These are phyloP conservation scores for Dasyornis broadbenti DNA, from an alignment of 2,113 vertebrate species.

Conservation along the genomic window DNA sequence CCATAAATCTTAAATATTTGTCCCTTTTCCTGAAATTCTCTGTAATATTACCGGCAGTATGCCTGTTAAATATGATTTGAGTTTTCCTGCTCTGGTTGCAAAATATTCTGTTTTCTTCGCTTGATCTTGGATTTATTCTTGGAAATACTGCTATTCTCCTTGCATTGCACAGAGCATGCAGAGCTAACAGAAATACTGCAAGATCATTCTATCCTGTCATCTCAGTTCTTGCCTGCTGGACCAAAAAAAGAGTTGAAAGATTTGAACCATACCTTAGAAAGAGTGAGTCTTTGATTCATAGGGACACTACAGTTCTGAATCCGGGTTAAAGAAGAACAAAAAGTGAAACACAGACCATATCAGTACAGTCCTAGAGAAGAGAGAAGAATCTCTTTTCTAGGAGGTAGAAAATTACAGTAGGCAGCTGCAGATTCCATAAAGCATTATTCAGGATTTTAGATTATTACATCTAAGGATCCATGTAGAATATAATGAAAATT, in stretches of 20 bases:
- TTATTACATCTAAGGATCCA: background rate
- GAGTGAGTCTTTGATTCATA: background rate
- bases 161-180: background rate
- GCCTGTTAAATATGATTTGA: background rate
- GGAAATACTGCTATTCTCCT: background rate
- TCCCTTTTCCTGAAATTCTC: background rate
- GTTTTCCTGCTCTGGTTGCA: background rate
- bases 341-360: background rate
- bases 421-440: background rate
- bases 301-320: background rate
- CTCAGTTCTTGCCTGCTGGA: background rate
- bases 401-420: background rate
- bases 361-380: background rate
- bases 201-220: background rate
- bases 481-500: background rate
- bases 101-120: background rate
- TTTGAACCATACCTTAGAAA: background rate
- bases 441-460: background rate
- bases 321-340: background rate
- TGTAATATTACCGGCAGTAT: background rate
- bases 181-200: background rate
- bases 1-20: background rate
- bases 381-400: background rate
- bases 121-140: background rate
- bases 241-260: background rate